Evolutionary conservation across 2,888 invertebrate species (phyloP).

Genomic region (Strigamia crassipes): DNA sequence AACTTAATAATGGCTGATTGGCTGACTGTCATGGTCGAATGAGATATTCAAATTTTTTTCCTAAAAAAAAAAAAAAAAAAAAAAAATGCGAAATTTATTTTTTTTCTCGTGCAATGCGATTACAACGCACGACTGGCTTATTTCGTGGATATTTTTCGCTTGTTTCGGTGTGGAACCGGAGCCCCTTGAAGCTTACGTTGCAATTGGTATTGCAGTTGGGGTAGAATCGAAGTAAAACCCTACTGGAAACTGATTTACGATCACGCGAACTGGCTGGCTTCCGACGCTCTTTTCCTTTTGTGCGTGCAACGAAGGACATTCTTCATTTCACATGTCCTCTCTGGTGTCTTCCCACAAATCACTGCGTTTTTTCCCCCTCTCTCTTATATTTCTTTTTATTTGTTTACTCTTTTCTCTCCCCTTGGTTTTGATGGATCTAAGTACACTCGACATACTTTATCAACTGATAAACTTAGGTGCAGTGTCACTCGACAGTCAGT

Average conservation of each 20-base stretch:
- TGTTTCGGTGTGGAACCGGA: background rate
- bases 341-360: slow-evolving; percentile 4
- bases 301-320: slow-evolving; percentile 1
- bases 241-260: slow-evolving; percentile 15
- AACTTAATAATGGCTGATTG: no score
- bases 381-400: background rate
- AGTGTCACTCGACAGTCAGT: background rate
- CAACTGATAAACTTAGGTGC: background rate
- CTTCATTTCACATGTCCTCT: slow-evolving; percentile 20
- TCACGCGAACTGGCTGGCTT: slow-evolving; percentile 13
- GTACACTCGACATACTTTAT: slow-evolving; percentile 3
- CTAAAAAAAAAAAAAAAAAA: no score
- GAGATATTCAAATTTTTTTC: no score
- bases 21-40: no score
- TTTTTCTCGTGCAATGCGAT: no score
- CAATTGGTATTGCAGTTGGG: background rate
- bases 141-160: background rate
- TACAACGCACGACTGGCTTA: no score
- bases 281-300: slow-evolving; percentile 13
- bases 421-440: slow-evolving; percentile 15
- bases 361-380: background rate
- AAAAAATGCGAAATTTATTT: no score
- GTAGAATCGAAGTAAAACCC: background rate
- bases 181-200: background rate
- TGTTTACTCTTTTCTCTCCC: background rate